Evolutionary conservation across 2,113 vertebrate species (phyloP).

Genomic region (Neogale vison): DNA sequence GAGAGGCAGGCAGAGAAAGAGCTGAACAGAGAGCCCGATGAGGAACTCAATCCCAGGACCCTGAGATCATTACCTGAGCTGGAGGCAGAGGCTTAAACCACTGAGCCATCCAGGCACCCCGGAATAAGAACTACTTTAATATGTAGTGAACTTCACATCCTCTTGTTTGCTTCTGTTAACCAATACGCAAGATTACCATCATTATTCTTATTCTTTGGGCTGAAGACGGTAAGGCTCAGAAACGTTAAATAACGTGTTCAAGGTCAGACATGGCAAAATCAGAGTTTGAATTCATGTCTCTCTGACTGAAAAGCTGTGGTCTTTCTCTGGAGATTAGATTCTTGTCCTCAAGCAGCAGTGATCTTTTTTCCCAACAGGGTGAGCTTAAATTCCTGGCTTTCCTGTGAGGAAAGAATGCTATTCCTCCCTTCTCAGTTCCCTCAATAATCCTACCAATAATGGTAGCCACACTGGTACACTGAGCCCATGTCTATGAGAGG

Average conservation of each 20-base stretch:
- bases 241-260: not conserved
- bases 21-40: too few species aligned
- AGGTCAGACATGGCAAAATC: not conserved
- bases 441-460: not conserved
- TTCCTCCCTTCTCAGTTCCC: not conserved
- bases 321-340: not conserved
- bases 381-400: not conserved
- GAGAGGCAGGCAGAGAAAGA: too few species aligned
- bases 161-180: not conserved
- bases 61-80: too few species aligned
- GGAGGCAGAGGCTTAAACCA: too few species aligned
- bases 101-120: too few species aligned
- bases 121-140: not conserved
- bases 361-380: too few species aligned
- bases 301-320: not conserved
- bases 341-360: not conserved
- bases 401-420: not conserved
- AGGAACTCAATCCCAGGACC: too few species aligned
- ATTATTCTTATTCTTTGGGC: not conserved
- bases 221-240: not conserved
- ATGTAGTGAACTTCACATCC: not conserved
- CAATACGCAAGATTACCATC: not conserved
- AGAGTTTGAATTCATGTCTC: not conserved
- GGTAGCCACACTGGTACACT: not conserved
- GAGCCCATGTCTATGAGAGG: not conserved